Base-by-base conservation (phyloP, 2,797 vertebrate genomes). In the Acestrorhynchus altus region DNA sequence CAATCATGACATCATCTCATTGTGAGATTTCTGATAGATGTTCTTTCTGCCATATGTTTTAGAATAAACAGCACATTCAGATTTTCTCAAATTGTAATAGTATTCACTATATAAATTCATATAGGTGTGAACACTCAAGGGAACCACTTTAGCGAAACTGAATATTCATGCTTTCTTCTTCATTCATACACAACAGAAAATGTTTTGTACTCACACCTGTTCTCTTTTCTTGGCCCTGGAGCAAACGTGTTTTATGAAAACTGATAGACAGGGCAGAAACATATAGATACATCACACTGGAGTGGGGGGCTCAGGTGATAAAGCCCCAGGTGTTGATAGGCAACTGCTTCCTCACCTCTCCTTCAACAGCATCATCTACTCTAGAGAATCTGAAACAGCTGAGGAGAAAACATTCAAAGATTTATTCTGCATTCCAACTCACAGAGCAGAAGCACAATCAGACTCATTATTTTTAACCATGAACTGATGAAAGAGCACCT, bases 261-360 rank as follows among this genome's bases (percentile, higher is more conserved):
- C 42, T 46, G 35, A 20, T 22, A 70, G 6, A 46, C 16, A n/a
- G 24, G 42, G 12, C 42, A 73, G 42, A 73, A 61, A 20, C 39
- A 61, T 40, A 26, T 20, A 18, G n/a, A n/a, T 2, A 35, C 4
- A 35, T 16, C 20, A 47, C 59, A 31, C 26, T 61, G 20, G 28
- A 31, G 47, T 35, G 10, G 28, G 35, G 54, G 67, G 51, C 44
- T 60, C 31, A 72, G 61, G 60, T 71, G 60, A 74, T 47, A 28
- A 24, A 63, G 12, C 66, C 64, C 22, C 61, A 74, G 24, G 20
- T 46, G 15, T 20, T 60, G 31, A 69, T 22, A 35, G 72, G n/a
- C 64, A 49, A 51, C 16, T 52, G 22, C 44, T 24, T 49, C 13
- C 52, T 44, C 4, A 11, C 47, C 31, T 31, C 35, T 56, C 18